phyloP scores from a whole-genome alignment of 2,888 invertebrate genomes.

The Torymus auratus region DNA sequence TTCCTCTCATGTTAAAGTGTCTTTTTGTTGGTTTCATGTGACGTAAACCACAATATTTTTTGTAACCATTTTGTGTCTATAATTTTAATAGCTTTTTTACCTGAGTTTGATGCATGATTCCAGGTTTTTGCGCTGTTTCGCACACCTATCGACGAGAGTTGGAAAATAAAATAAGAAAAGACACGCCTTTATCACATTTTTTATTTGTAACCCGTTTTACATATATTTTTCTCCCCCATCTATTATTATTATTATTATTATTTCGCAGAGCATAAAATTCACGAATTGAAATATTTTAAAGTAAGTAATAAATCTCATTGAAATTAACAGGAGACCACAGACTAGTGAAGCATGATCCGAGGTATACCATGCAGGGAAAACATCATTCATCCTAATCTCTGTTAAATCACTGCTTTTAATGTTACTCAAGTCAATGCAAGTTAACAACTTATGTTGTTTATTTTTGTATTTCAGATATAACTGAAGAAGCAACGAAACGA shows the following conservation, averaged over 20 bases:
- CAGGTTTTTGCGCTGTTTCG: conserved; percentile 71
- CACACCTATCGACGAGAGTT: conserved; percentile 52
- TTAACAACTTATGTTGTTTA: conserved; percentile 30
- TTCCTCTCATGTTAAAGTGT: conserved; percentile 39
- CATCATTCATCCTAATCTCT: conserved; percentile 76
- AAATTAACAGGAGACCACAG: conserved; percentile 75
- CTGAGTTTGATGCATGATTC: conserved; percentile 74
- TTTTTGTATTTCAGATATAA: conserved; percentile 72
- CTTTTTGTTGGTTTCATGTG: conserved; percentile 47
- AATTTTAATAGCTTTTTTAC: conserved; percentile 60
- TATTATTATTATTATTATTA: conserved; percentile 54
- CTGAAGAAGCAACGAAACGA: conserved; percentile 74
- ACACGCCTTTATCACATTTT: conserved; percentile 47
- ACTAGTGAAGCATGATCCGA: conserved; percentile 76
- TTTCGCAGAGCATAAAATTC: conserved; percentile 50
- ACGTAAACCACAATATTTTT: conserved; percentile 53
- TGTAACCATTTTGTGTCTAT: conserved; percentile 58
- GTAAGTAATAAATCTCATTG: conserved; percentile 73
- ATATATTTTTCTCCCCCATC: conserved; percentile 50
- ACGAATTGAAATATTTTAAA: conserved; percentile 62
- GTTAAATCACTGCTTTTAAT: conserved; percentile 76
- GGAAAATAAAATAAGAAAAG: conserved; percentile 50
- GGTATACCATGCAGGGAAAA: conserved; percentile 75
- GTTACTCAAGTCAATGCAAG: conserved; percentile 63
- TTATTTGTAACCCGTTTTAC: conserved; percentile 46